Evolutionary conservation across 2,888 invertebrate genomes (phyloP), one percentile per base, ranked within the genome.

Genomic region (Balanococcus diminutus): DNA sequence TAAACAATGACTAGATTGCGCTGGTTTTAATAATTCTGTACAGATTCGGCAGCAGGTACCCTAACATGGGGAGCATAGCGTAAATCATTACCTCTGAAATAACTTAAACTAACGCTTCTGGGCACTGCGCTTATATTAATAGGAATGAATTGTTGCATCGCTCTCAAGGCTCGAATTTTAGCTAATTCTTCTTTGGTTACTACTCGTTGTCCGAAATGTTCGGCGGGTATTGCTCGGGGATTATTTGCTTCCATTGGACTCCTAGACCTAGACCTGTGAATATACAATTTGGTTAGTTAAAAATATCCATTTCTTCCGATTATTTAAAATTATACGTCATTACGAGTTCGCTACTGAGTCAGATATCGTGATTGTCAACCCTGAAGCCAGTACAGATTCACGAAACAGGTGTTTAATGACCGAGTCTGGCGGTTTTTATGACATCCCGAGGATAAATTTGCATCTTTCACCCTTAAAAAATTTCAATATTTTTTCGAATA

Each of bases 181-280:
- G 75, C 75, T n/a, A 31, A 36, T 32, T 75, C 75, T 75, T 75
- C 75, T 75, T 75, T 75, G 75, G 75, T 32, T 75, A 75, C 32
- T 1, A 75, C 75, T 75, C 75, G 31, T 32, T 31, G 32, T 31
- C 75, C 75, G 14, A 75, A 75, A 32, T 75, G 32, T 32, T 75
- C 75, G 0, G 32, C 32, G 4, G 75, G 32, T 75, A 75, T 75
- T 75, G 75, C 32, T 75, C 75, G 16, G 36, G 75, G n/a, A 19
- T 75, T 75, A 75, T 75, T 75, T 75, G 75, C 4, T 19, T 75
- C 75, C 75, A 75, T 19, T 32, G 32, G 75, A 32, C 36, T 32
- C 36, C 75, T 31, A 32, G 75, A 75, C 2, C 75, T 75, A 36
- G 75, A 75, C 14, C 75, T 75, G n/a, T n/a, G 19, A 28, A 75